Conservation (phyloP, 2,888 invertebrate genomes). For the Stenodema calcarata region DNA sequence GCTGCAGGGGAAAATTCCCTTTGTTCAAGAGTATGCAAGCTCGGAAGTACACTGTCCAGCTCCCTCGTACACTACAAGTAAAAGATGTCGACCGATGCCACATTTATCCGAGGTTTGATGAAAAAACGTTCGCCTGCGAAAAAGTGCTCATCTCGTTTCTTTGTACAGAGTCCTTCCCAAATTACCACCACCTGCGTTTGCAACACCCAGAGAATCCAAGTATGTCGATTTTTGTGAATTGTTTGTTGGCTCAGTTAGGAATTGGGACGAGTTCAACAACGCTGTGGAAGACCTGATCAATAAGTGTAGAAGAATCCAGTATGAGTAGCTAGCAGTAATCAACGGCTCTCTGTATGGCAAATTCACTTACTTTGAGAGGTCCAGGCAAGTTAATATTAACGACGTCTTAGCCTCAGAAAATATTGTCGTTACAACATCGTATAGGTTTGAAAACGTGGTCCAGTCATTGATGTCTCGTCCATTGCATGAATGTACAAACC, state of each 20-base stretch:
- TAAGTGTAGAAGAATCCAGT: background rate
- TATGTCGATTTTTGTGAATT: background rate
- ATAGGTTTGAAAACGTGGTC: background rate
- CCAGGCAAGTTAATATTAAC: background rate
- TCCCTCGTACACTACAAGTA: background rate
- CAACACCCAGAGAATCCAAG: background rate
- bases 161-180: background rate
- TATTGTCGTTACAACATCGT: background rate
- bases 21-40: background rate
- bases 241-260: background rate
- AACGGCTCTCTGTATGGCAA: background rate
- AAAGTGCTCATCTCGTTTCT: background rate
- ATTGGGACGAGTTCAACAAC: background rate
- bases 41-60: background rate
- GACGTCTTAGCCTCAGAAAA: background rate
- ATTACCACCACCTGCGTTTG: background rate
- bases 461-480: background rate
- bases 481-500: background rate
- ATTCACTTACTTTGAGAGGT: background rate
- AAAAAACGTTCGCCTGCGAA: background rate
- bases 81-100: background rate
- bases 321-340: background rate
- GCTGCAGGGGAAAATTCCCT: background rate
- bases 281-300: background rate
- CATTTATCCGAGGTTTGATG: background rate